Base-by-base conservation (phyloP, 1,140 invertebrate species). In the Caenorhabditis remanei region DNA sequence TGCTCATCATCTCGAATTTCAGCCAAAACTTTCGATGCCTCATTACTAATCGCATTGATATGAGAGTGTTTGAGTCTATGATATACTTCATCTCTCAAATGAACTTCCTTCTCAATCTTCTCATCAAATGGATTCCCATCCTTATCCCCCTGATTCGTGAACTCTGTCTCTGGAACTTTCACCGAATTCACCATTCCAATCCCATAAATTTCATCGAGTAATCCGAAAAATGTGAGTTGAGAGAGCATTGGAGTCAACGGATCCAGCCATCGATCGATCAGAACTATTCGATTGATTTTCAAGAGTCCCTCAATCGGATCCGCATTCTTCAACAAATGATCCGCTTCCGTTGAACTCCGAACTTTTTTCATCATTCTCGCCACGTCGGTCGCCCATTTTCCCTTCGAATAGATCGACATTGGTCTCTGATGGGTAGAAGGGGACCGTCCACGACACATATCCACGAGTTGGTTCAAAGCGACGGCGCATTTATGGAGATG, bases 211-310 rank as follows among this genome's bases (percentile, higher is more conserved):
- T 97, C 96, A 94, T 98, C 98, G 90, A 99, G 97, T 14, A 99
- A 94, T 21, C 97, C 98, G 94, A 99, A 97, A 92, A 99, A 99
- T 0, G 97, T 99, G 21, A 99, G 94, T 91, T 99, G 98, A 0
- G 96, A 98, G 2, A 96, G 95, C 87, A 99, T 93, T 5, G 97
- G 96, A 50, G 96, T 96, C 8, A 99, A 94, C 79, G 98, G 95
- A 94, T 99, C 98, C 19, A 98, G 95, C 82, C 95, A 95, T 50
- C 98, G 94, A 94, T 98, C 97, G 1, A 98, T 93, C 19, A 98
- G 92, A 24, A 99, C 93, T 11, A 99, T 56, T 21, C 87, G 21
- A 83, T 89, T 85, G 53, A 92, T 71, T 53, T 83, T 50, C 9
- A 85, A 8, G 4, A 53, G 53, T 61, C 83, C 85, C 43, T 67